Conservation (phyloP, 2,888 invertebrate species). For the Trichopria drosophilae region DNA sequence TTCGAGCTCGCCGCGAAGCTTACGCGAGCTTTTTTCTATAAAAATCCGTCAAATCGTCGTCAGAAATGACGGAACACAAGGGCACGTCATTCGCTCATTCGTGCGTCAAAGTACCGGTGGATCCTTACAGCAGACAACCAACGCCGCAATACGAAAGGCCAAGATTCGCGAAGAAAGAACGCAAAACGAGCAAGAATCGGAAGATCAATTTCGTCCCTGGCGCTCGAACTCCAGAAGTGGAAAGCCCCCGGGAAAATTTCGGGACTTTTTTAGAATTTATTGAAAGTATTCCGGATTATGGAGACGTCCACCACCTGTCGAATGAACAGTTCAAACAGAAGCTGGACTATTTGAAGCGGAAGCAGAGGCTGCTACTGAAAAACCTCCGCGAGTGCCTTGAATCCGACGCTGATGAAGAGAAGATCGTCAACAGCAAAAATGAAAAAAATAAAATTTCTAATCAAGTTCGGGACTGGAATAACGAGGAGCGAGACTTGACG, state of each 20-base stretch:
- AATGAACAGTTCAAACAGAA: constrained; percentile 76
- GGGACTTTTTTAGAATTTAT: constrained; percentile 72
- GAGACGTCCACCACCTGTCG: constrained; percentile 74
- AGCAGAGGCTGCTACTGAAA: constrained; percentile 61
- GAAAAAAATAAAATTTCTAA: no score
- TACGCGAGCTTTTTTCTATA: no score
- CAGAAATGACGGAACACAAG: constrained; percentile 61
- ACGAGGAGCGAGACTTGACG: constrained; percentile 43
- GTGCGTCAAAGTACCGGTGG: constrained; percentile 72
- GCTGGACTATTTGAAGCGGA: constrained; percentile 68
- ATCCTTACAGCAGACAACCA: constrained; percentile 73
- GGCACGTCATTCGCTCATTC: constrained; percentile 72
- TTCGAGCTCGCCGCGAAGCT: neutral
- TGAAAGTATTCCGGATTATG: constrained; percentile 79
- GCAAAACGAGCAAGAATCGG: constrained; percentile 43
- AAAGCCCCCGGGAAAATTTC: constrained; percentile 57
- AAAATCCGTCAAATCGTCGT: no score
- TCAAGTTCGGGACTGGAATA: no score
- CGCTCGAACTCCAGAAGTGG: constrained; percentile 26
- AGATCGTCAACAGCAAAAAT: neutral
- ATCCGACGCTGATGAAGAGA: constrained; percentile 42
- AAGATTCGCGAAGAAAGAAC: constrained; percentile 29
- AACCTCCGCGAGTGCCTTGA: constrained; percentile 55
- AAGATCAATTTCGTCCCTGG: constrained; percentile 57
- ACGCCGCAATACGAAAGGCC: constrained; percentile 70